A percentile compares a stretch with the other conserved stretches of the same genome.
Evolutionary conservation across 2,888 invertebrate genomes (phyloP).

Genomic region (Sphecodes monilicornis): DNA sequence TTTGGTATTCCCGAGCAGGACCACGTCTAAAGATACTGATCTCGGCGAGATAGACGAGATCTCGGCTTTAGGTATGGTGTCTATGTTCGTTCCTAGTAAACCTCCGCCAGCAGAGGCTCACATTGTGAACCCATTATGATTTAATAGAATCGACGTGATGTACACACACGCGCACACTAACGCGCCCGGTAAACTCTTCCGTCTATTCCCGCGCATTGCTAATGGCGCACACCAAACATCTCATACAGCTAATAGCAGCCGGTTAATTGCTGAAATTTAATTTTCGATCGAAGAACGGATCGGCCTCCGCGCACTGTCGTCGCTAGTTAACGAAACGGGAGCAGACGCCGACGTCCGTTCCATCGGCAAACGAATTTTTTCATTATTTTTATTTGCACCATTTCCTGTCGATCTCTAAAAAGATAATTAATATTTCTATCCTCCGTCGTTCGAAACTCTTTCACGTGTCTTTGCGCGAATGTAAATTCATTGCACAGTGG

Average conservation of each 20-base stretch:
- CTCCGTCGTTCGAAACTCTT: not conserved
- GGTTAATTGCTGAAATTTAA: conserved; percentile 74
- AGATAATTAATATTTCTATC: not conserved
- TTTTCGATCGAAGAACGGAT: conserved; percentile 64
- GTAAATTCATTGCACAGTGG: not conserved
- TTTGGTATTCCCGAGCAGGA: not conserved
- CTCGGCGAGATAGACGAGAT: conserved; percentile 60
- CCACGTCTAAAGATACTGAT: conserved; percentile 44
- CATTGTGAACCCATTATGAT: conserved; percentile 82
- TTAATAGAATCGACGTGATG: conserved; percentile 79
- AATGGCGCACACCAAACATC: conserved; percentile 74
- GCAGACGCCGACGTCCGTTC: not conserved
- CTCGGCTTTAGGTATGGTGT: conserved; percentile 68
- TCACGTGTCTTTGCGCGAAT: not conserved
- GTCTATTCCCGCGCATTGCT: conserved; percentile 74
- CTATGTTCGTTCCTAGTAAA: conserved; percentile 75
- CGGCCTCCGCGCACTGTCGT: conserved; percentile 21
- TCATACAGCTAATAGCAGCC: conserved; percentile 73
- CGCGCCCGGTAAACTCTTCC: conserved; percentile 72
- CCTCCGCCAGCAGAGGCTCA: conserved; percentile 74
- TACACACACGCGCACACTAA: conserved; percentile 72
- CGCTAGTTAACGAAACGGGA: conserved; percentile 5
- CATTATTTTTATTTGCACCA: not conserved
- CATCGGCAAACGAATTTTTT: not conserved
- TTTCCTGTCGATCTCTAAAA: not conserved